Percentiles rank a stretch among this genome's conserved stretches.
Evolutionary conservation across 2,888 invertebrate species (phyloP).

Genomic region (Lissocephala sabroskyi): DNA sequence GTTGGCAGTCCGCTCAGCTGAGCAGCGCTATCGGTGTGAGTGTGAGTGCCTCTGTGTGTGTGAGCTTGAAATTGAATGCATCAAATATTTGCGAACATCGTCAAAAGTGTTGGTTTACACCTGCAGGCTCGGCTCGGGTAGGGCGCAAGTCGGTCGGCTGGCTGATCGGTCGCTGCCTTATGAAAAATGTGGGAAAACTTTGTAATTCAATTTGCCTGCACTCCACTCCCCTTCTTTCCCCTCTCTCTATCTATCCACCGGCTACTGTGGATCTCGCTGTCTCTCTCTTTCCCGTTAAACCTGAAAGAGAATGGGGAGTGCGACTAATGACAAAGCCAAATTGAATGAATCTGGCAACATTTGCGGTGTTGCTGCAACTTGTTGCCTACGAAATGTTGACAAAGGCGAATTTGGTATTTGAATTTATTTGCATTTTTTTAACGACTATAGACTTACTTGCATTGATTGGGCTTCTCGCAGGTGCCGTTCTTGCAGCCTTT

Average conservation of each 20-base stretch:
- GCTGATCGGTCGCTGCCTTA: constrained; percentile 21
- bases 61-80: constrained; percentile 56
- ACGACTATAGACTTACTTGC: constrained; percentile 95
- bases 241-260: too few relatives aligned
- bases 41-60: constrained; percentile 25
- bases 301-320: too few relatives aligned
- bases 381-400: too few relatives aligned
- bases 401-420: too few relatives aligned
- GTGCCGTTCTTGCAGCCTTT: constrained; percentile 96
- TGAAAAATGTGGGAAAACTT: constrained; percentile 67
- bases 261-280: too few relatives aligned
- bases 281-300: neutral
- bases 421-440: constrained; percentile 16
- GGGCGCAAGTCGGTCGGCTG: neutral
- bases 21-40: constrained; percentile 20
- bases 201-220: constrained; percentile 57
- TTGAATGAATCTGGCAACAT: too few relatives aligned
- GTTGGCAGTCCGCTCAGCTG: constrained; percentile 1
- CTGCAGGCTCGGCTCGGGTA: constrained; percentile 24
- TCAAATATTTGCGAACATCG: constrained; percentile 62
- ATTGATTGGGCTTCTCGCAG: constrained; percentile 94
- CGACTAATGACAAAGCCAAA: too few relatives aligned
- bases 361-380: too few relatives aligned
- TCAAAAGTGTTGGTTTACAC: constrained; percentile 61
- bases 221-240: neutral